A percentile compares a stretch with the other conserved stretches of the same genome.
phyloP scores from a whole-genome alignment of 2,888 invertebrate species.

The Drosophila paranaensis region DNA sequence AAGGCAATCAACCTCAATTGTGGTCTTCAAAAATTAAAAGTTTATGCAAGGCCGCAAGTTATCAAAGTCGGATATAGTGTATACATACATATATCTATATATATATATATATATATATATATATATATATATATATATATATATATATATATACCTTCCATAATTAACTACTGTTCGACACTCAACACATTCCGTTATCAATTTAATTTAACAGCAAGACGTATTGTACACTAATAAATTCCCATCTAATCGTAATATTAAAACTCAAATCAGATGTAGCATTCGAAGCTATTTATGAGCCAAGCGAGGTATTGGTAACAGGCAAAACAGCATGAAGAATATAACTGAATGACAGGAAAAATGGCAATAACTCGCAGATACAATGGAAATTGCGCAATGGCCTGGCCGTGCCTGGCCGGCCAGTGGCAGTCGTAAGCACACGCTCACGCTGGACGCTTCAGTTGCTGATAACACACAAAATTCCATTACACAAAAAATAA shows the following conservation, averaged over 20 bases:
- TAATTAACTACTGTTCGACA: conserved; percentile 1
- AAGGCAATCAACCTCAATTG: conserved; percentile 4
- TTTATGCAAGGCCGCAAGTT: conserved; percentile 1
- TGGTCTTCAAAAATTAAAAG: conserved; percentile 15
- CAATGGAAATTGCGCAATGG: conserved; percentile 27
- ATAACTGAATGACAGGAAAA: conserved; percentile 1
- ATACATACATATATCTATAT: neutral
- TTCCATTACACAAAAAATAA: conserved; percentile 49
- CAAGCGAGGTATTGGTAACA: conserved; percentile 13
- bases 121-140: neutral
- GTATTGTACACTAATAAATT: conserved; percentile 12
- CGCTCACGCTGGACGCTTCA: conserved; percentile 6
- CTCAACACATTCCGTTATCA: conserved; percentile 29
- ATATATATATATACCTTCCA: neutral
- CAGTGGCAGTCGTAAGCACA: conserved; percentile 1
- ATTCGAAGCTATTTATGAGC: conserved; percentile 17
- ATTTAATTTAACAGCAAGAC: conserved; percentile 11
- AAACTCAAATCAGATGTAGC: conserved; percentile 9
- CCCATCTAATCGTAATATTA: conserved; percentile 22
- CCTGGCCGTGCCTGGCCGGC: neutral
- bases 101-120: neutral
- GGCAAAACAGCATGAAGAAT: neutral
- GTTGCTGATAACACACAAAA: conserved; percentile 49
- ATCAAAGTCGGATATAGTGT: conserved; percentile 11
- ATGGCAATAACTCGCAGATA: conserved; percentile 14